These are phyloP conservation scores for Formica selysi DNA, from an alignment of 1,140 invertebrate genomes.

Conservation along the genomic window DNA sequence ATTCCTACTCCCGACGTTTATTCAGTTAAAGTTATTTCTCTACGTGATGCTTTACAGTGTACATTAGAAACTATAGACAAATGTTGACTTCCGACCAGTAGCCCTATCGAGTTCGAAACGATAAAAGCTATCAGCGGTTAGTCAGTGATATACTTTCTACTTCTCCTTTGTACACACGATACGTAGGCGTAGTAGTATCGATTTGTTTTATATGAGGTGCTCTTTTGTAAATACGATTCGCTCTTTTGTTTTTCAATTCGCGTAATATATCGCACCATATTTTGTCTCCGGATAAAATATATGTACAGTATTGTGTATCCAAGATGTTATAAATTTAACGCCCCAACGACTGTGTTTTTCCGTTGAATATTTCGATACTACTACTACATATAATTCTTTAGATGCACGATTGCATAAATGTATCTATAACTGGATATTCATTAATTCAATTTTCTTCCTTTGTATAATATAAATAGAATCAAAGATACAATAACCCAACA, in stretches of 20 bases:
- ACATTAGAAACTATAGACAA: constrained; percentile 58
- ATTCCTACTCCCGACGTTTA: constrained; percentile 1
- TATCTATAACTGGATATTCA: neutral
- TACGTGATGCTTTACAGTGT: constrained; percentile 13
- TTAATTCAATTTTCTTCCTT: neutral
- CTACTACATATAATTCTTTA: neutral
- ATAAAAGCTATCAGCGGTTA: constrained; percentile 74
- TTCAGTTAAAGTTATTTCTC: constrained; percentile 22
- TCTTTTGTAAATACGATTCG: constrained; percentile 40
- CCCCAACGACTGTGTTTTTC: neutral
- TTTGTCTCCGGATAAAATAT: neutral
- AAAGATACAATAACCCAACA: neutral
- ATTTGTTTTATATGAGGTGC: constrained; percentile 40
- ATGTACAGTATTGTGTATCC: neutral
- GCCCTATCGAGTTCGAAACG: constrained; percentile 62
- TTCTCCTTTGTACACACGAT: constrained; percentile 41
- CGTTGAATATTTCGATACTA: neutral
- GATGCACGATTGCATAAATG: neutral
- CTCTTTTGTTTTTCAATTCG: constrained; percentile 39
- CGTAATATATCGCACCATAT: constrained; percentile 23
- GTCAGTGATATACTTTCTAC: constrained; percentile 74
- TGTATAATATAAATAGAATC: neutral
- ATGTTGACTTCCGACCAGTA: constrained; percentile 64
- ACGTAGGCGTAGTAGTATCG: constrained; percentile 68
- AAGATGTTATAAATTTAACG: constrained; percentile 12